Conservation (phyloP, 2,888 invertebrate species). For the Diplazon laetatorius region DNA sequence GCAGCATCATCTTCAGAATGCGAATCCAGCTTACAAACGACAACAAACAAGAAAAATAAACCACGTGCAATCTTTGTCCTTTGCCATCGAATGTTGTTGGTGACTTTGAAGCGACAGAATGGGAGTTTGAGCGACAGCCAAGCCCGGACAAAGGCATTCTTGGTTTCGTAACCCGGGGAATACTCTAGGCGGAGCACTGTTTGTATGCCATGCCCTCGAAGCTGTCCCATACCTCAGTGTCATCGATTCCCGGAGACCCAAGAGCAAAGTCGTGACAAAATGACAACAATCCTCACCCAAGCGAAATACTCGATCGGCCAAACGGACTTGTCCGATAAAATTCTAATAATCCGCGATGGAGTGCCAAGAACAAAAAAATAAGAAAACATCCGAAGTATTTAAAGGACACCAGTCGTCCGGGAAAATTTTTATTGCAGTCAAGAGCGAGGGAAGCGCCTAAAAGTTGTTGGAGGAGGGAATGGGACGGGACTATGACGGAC, state of each 20-base stretch:
- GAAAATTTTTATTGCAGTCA: slow-evolving; percentile 60
- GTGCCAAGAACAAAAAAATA: neutral
- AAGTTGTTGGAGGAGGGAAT: slow-evolving; percentile 23
- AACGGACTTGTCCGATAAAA: neutral
- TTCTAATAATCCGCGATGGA: slow-evolving; percentile 8
- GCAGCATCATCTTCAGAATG: too few relatives aligned
- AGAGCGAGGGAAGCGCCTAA: slow-evolving; percentile 37
- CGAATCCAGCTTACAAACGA: too few relatives aligned
- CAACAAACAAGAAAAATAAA: neutral
- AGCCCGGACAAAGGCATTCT: neutral
- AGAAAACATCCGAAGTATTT: slow-evolving; percentile 32
- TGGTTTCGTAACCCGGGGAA: slow-evolving; percentile 20
- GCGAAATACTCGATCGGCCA: slow-evolving; percentile 12
- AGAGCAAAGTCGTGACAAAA: neutral
- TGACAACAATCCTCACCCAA: neutral
- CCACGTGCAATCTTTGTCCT: neutral
- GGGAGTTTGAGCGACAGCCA: slow-evolving; percentile 31
- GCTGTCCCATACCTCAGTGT: too few relatives aligned
- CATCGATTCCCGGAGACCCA: too few relatives aligned
- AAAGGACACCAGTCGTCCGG: slow-evolving; percentile 58
- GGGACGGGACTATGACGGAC: slow-evolving; percentile 34
- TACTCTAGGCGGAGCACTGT: slow-evolving; percentile 53
- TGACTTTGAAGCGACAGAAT: neutral
- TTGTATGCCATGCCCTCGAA: slow-evolving; percentile 18
- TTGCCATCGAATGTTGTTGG: neutral